These are phyloP conservation scores for Cichlasoma orientale DNA, from an alignment of 2,797 vertebrate species.

Conservation along the genomic window DNA sequence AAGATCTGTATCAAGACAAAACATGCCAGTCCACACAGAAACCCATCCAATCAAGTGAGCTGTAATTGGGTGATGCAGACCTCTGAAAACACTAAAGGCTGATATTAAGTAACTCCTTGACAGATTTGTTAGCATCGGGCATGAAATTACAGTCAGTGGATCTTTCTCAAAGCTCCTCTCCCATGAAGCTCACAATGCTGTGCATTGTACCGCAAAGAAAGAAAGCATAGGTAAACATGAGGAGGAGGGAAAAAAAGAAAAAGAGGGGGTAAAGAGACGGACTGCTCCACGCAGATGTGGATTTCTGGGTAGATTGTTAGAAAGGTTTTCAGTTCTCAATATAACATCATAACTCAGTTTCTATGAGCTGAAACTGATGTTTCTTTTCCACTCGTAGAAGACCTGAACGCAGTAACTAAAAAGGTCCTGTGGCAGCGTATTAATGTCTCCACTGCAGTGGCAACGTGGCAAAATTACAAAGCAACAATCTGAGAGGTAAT, in stretches of 20 bases:
- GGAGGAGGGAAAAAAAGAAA: background rate
- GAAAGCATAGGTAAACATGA: conserved; percentile 18
- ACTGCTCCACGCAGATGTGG: conserved; percentile 23
- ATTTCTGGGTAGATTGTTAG: conserved; percentile 21
- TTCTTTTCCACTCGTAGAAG: background rate
- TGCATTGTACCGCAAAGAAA: conserved; percentile 45
- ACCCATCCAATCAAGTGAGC: background rate
- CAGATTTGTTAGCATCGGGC: conserved; percentile 53
- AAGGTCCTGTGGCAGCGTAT: background rate
- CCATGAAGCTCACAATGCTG: conserved; percentile 65
- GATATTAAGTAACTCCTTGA: conserved; percentile 49
- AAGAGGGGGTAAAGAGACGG: conserved; percentile 14
- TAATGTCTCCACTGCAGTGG: background rate
- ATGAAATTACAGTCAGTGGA: conserved; percentile 68
- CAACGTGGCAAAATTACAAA: background rate
- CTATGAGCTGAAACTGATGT: conserved; percentile 8
- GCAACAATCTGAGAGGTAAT: background rate
- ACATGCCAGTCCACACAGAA: background rate
- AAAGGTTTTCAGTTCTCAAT: conserved; percentile 17
- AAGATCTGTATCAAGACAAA: background rate
- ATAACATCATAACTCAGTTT: conserved; percentile 26
- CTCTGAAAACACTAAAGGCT: conserved; percentile 34
- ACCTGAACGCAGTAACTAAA: background rate
- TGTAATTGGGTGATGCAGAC: background rate
- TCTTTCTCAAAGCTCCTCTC: conserved; percentile 60